Base-by-base conservation (phyloP, 2,113 vertebrate species). In the Galemys pyrenaicus region DNA sequence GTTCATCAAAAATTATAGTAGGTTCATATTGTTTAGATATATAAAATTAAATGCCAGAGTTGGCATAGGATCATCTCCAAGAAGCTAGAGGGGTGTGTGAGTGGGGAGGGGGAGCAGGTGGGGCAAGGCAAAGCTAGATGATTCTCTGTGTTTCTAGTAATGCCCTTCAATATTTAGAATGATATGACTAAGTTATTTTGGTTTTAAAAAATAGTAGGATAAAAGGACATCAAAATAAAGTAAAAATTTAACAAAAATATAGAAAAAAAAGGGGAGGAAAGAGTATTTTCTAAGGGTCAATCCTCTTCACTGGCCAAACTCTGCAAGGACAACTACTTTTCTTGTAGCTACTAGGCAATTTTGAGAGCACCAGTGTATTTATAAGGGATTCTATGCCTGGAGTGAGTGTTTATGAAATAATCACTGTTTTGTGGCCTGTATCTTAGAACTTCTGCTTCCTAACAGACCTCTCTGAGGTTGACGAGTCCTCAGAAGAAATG, bases 71-170 rank as follows among this genome's bases (percentile, higher is more conserved):
- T 22, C 8, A 22, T 58, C 64, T 85, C 30, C 10, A 3, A 19
- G 46, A 49, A 67, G 37, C 22, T 5, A 3, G 26, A 44, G 41
- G 19, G 20, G 22, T 12, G 8, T 44, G 35, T 24, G 39, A 15
- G 51, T 1, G 2, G n/a, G 17, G 39, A 15, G 51, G 2, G 2
- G n/a, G 17, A 6, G 16, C 24, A 19, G 3, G 15, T 2, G 8
- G 64, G 54, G 5, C 5, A n/a, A 3, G 35, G 30, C 5, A 4
- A 35, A 67, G 35, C 6, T 11, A 3, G 35, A 41, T 20, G 49
- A 49, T 37, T 32, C 37, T 51, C 12, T 30, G 19, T 41, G 88
- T 46, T 56, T 39, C 54, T 44, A 16, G 44, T 9, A n/a, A 65
- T 39, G 20, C 39, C 46, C 32, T 28, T 19, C 35, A 44, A 44